phyloP scores from a whole-genome alignment of 53 echinoderm and acorn worm genomes.

The Holothuria scabra region DNA sequence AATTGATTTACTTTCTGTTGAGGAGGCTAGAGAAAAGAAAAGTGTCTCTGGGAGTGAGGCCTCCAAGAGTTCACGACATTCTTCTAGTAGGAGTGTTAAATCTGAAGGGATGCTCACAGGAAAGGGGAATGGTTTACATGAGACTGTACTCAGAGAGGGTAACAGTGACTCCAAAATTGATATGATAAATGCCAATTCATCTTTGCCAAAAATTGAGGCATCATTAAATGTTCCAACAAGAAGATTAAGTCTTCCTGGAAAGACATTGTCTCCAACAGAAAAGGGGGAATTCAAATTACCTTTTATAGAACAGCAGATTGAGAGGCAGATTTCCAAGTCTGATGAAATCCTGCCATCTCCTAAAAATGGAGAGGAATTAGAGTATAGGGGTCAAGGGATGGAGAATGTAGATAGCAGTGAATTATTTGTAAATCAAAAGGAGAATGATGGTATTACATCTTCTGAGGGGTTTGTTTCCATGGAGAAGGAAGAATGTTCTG shows the following conservation, averaged over 20 bases:
- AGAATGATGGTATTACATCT: background rate
- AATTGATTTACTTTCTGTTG: background rate
- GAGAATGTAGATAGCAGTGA: background rate
- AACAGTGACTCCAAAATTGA: too few relatives aligned
- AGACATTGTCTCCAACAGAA: background rate
- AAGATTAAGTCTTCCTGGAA: slow-evolving; percentile 1
- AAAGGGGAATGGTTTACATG: too few relatives aligned
- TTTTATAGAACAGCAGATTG: background rate
- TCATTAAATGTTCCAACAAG: background rate
- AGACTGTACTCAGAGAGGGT: too few relatives aligned
- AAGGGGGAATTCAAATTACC: slow-evolving; percentile 28
- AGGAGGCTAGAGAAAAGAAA: too few relatives aligned
- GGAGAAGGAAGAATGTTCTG: background rate
- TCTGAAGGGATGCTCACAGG: too few relatives aligned
- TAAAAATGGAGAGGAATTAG: background rate
- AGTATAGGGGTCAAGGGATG: too few relatives aligned
- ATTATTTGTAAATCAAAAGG: background rate
- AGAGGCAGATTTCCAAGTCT: background rate
- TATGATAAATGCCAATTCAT: too few relatives aligned
- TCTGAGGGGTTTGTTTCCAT: too few relatives aligned
- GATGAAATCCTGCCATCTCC: background rate
- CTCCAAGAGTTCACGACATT: too few relatives aligned
- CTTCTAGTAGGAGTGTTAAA: too few relatives aligned
- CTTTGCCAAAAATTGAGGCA: slow-evolving; percentile 19
- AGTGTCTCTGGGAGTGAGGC: too few relatives aligned